Conservation (phyloP, 2,797 vertebrate genomes). For the Otolemur crassicaudatus region DNA sequence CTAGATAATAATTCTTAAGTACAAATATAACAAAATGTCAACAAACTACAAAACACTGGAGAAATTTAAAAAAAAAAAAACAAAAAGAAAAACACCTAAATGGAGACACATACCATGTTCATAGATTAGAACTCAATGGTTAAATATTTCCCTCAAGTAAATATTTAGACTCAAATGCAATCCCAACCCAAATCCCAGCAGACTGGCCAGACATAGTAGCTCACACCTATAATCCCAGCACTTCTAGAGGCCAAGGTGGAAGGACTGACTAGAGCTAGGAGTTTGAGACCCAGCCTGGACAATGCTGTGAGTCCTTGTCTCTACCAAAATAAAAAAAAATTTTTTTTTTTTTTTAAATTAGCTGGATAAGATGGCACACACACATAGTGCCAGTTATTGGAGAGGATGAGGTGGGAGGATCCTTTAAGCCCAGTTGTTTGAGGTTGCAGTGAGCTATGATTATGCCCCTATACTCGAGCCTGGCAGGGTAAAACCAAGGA, state of each 20-base stretch:
- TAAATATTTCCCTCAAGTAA: not conserved
- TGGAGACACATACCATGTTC: not conserved
- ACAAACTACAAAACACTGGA: not conserved
- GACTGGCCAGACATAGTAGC: not conserved
- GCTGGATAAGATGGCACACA: not conserved
- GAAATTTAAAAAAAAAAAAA: not conserved
- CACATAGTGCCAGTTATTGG: too few relatives aligned
- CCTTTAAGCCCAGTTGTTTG: too few relatives aligned
- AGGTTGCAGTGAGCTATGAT: too few relatives aligned
- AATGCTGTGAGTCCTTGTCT: not conserved
- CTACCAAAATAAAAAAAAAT: not conserved
- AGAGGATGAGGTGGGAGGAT: too few relatives aligned
- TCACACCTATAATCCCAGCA: not conserved
- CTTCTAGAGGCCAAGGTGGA: not conserved
- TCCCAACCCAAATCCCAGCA: not conserved
- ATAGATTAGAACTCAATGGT: not conserved
- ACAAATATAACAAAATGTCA: constrained; percentile 15
- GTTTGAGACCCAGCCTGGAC: not conserved
- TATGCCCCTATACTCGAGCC: too few relatives aligned
- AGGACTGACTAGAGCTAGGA: not conserved
- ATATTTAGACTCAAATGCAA: constrained; percentile 6
- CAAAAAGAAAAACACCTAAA: constrained; percentile 10
- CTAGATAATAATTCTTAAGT: not conserved
- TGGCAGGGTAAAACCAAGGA: too few relatives aligned
- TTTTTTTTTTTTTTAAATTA: not conserved